These are phyloP conservation scores for Mesoligia furuncula DNA, from an alignment of 2,888 invertebrate genomes.

Conservation along the genomic window DNA sequence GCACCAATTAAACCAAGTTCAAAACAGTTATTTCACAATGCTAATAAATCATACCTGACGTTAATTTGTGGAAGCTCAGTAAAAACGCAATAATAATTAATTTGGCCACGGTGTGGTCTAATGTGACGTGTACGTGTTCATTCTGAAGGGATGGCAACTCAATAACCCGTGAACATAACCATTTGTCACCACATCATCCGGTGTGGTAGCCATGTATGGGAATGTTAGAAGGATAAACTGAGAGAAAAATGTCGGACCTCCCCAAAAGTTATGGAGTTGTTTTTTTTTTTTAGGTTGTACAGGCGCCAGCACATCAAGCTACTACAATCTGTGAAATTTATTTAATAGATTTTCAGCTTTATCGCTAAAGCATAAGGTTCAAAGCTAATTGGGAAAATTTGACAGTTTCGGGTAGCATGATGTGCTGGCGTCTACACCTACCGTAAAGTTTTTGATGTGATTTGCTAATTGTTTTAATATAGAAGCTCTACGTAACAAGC, in stretches of 20 bases:
- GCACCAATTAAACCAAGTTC: conserved; percentile 31
- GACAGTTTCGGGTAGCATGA: no score
- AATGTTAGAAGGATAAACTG: conserved; percentile 22
- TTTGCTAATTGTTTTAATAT: background rate
- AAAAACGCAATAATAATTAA: conserved; percentile 65
- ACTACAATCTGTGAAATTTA: no score
- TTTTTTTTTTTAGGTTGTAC: conserved; percentile 1
- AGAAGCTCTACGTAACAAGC: background rate
- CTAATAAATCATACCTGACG: conserved; percentile 68
- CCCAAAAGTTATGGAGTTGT: background rate
- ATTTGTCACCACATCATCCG: conserved; percentile 88
- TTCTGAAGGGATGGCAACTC: conserved; percentile 78
- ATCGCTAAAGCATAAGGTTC: no score
- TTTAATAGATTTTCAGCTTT: no score
- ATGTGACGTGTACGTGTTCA: conserved; percentile 77
- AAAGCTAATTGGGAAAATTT: no score
- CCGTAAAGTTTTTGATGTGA: background rate
- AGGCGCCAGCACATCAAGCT: no score
- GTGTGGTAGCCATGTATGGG: conserved; percentile 75
- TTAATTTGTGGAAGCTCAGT: conserved; percentile 64
- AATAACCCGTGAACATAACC: conserved; percentile 87
- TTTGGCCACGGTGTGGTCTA: conserved; percentile 83
- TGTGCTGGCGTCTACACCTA: background rate
- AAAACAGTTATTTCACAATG: conserved; percentile 29
- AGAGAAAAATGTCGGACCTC: conserved; percentile 43